A percentile compares a stretch with the other conserved stretches of the same genome.
Conservation (phyloP, 2,797 vertebrate species). For the Gymnothorax javanicus region DNA sequence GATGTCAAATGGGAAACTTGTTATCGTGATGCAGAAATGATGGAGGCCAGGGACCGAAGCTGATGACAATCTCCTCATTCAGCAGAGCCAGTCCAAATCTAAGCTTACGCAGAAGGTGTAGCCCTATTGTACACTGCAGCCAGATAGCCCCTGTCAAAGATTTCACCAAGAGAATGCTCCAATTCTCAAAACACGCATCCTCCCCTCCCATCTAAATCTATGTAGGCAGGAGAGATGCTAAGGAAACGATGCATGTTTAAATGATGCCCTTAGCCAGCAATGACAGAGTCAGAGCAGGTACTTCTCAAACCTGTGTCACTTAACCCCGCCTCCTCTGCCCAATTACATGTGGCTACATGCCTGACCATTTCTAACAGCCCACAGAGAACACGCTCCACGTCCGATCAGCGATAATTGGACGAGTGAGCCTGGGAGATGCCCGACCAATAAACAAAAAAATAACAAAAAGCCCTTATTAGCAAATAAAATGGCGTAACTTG, state of each 20-base stretch:
- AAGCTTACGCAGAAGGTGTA: no score
- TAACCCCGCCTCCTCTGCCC: not conserved
- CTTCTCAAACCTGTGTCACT: not conserved
- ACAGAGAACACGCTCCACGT: constrained; percentile 17
- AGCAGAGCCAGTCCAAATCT: no score
- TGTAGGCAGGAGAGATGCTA: no score
- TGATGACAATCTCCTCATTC: not conserved
- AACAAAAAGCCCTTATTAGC: constrained; percentile 7
- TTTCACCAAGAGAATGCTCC: not conserved
- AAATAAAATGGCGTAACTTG: constrained; percentile 38
- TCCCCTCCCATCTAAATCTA: no score
- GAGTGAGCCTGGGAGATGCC: constrained; percentile 35
- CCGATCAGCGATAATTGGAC: constrained; percentile 47
- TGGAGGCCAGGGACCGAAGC: not conserved
- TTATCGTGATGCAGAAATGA: no score
- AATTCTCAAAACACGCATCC: no score
- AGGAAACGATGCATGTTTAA: not conserved
- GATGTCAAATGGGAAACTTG: no score
- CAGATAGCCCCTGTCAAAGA: not conserved
- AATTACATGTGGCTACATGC: not conserved
- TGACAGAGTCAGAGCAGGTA: not conserved
- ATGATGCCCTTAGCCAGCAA: not conserved
- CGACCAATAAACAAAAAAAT: constrained; percentile 33
- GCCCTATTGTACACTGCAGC: not conserved
- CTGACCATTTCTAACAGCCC: not conserved